Base-by-base conservation (phyloP, 2,888 invertebrate species). In the Tipula helvola region DNA sequence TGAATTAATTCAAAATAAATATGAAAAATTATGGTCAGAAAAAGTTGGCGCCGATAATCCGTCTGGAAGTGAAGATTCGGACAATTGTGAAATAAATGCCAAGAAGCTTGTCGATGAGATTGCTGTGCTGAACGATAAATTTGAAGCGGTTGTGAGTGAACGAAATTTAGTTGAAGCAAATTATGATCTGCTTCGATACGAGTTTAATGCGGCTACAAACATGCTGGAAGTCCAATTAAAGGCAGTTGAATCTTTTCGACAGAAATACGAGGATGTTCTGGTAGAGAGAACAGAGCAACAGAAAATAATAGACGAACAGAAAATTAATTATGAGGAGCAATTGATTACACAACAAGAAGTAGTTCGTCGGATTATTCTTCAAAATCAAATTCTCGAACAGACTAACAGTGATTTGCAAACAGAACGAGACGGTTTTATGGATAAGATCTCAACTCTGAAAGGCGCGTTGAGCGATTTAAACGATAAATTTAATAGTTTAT, bases 181-280 rank as follows among this genome's bases (percentile, higher is more conserved):
- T 28, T 71, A 28, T 71, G 71, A 71, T 10, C 10, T 71, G 28
- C 71, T 71, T 71, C 71, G 71, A 71, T 28, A 28, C 10, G 71
- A 71, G 3, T 71, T 28, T 28, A 18, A 71, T 3, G 71, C 71
- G 2, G 10, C 71, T 28, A 71, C 18, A 71, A n/a, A 28, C 18
- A 12, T 71, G 28, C 28, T 71, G 3, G 71, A 71, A 1, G 28
- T 10, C 28, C 18, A 71, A 71, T 2, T 71, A 44, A 87, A 88
- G 16, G 89, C 89, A 18, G 89, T 89, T 87, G 86, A 86, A 12
- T 47, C 88, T 7, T 88, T 90, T n/a, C 89, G 90, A 86, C 88
- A 87, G 7, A 89, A 89, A 87, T 90, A 89, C 52, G 88, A 88
- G 2, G 88, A 88, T 12, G 88, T 90, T 42, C 89, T 90, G 87